Base-by-base conservation (phyloP, 2,797 vertebrate species). In the Trematomus bernacchii region DNA sequence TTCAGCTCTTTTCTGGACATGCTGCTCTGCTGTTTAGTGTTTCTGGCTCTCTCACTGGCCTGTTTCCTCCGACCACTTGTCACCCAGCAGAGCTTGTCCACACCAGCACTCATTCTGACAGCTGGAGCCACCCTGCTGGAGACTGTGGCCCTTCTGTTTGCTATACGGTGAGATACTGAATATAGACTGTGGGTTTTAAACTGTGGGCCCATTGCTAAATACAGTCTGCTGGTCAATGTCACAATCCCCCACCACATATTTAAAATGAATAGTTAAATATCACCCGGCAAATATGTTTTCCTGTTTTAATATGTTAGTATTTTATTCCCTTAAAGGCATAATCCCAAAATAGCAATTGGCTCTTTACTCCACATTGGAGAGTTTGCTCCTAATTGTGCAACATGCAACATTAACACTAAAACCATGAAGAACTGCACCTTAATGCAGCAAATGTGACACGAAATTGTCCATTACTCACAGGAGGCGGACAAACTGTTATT, bases 1-100 rank as follows among this genome's bases (percentile, higher is more conserved):
- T 99, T 99, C 93, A 99, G 98, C 82, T 99, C 96, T 0, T 96
- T 99, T 59, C 93, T 99, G 89, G 98, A 99, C 4, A 97, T 99
- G 92, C 85, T 97, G 76, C 94, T 99, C 80, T 97, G 96, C 57
- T 96, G 96, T 46, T 95, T 86, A 0, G 96, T 99, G 71, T 98
- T 99, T 91, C 90, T 99, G 75, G 95, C 97, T 65, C 96, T 99
- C 53, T 97, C 97, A 0, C 51, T 97, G 85, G 96, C 97, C 6
- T 99, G 98, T 93, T 98, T 99, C 94, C 95, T 99, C 73, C 96
- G 91, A 18, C 95, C 96, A 0, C 93, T 96, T 1, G 87, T 96
- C 57, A 79, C 90, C 0, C 83, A 93, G 3, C 80, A 85, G 9
- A 93, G 88, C 30, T 94, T 95, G 0, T 95, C 96, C 0, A 93